A percentile compares a stretch with the other conserved stretches of the same genome.
Conservation (phyloP, 2,797 vertebrate species). For the Dermochelys coriacea region DNA sequence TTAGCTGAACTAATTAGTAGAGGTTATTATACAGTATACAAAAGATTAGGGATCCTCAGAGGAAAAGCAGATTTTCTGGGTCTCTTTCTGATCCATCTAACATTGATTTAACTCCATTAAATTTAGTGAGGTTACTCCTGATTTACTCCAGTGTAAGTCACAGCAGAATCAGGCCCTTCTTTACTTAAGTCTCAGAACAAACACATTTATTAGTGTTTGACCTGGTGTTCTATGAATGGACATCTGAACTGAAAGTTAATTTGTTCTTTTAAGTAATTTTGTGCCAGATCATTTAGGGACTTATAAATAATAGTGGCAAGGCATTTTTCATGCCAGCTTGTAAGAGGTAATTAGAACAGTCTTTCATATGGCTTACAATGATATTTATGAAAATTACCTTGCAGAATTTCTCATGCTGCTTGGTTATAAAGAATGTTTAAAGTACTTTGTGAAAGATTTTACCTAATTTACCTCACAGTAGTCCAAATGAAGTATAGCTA, state of each 20-base stretch:
- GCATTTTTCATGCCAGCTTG: conserved; percentile 2
- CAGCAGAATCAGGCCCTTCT: background rate
- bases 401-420: conserved; percentile 52
- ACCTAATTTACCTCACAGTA: conserved; percentile 49
- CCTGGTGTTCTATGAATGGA: conserved; percentile 65
- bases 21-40: background rate
- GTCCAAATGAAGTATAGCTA: conserved; percentile 67
- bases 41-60: conserved; percentile 27
- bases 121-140: background rate
- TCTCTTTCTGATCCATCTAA: background rate
- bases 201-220: conserved; percentile 61
- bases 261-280: conserved; percentile 48
- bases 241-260: conserved; percentile 57
- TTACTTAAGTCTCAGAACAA: conserved; percentile 54
- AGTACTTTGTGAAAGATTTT: conserved; percentile 46
- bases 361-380: conserved; percentile 46
- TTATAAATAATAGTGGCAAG: conserved; percentile 38
- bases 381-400: conserved; percentile 70
- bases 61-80: background rate
- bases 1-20: conserved; percentile 41
- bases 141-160: background rate
- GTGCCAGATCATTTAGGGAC: conserved; percentile 54
- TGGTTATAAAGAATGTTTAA: conserved; percentile 61
- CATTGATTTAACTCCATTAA: background rate
- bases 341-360: conserved; percentile 51